Evolutionary conservation across 2,888 invertebrate species (phyloP), one percentile per base, ranked within the genome.

Genomic region (Tetragnatha montana): DNA sequence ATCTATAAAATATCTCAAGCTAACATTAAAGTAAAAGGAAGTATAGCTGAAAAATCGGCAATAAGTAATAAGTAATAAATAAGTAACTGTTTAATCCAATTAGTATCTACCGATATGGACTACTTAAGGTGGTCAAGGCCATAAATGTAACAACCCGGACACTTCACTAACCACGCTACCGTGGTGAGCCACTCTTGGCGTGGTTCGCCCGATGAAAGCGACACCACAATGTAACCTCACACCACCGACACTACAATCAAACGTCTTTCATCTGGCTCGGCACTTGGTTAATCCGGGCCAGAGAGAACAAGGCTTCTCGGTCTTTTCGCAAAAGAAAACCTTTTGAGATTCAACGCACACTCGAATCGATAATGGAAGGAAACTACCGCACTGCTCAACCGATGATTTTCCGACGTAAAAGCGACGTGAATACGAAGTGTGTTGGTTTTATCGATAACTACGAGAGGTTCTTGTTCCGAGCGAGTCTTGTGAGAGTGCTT

Each of bases 281-380:
- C 35, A 35, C 35, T 35, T 35, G 35, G 76, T 35, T 76, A 69
- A 69, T 22, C 51, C 76, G 49, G 60, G 50, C 82, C 12, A 74
- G 60, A 12, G 10, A 69, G 50, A 19, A n/a, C 81, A 50, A 68
- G 49, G n/a, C 51, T 10, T 60, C 49, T 50, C 22, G 76, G 19
- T 10, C 12, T 22, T 51, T 22, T 22, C 35, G 4, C 2, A 35
- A 35, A 4, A 35, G n/a, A 35, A 71, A 84, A 21, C 69, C 50
- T 81, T 76, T 81, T 75, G 12, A 19, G 47, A 84, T 84, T 84
- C 84, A 68, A 69, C n/a, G 84, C 84, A 84, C 84, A 84, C 14
- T 60, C 49, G 49, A 12, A 49, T 69, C 35, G 76, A 70, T 68
- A 76, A 76, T 76, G 76, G 60, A 84, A 35, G 76, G 69, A 76